Evolutionary conservation across 2,113 vertebrate species (phyloP).

Genomic region (Anoplopoma fimbria): DNA sequence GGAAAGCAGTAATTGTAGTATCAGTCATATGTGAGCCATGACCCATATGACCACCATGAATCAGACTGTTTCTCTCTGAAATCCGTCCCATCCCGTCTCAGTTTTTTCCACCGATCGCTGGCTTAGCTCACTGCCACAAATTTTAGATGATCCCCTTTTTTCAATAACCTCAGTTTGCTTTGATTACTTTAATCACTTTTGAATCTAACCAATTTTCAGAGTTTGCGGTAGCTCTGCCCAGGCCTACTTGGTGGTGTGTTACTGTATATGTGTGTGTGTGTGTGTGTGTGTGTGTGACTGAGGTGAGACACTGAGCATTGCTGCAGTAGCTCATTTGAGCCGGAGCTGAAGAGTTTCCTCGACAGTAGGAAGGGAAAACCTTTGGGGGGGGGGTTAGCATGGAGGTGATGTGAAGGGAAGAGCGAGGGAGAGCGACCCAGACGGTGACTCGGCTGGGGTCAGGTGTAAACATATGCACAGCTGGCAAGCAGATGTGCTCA

Average conservation of each 20-base stretch:
- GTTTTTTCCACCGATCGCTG: constrained; percentile 71
- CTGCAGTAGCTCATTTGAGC: constrained; percentile 40
- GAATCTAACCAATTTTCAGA: constrained; percentile 52
- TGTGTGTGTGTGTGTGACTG: constrained; percentile 17
- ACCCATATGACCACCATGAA: constrained; percentile 71
- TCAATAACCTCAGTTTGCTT: constrained; percentile 66
- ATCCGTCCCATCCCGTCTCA: constrained; percentile 29
- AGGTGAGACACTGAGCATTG: constrained; percentile 21
- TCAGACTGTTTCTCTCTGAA: constrained; percentile 52
- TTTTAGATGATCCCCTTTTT: constrained; percentile 33
- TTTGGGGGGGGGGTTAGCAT: neutral
- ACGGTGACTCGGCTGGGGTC: constrained; percentile 79
- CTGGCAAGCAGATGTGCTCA: constrained; percentile 82
- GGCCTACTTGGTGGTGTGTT: constrained; percentile 13
- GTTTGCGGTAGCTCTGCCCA: constrained; percentile 10
- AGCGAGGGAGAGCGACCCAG: constrained; percentile 66
- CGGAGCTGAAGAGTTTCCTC: constrained; percentile 72
- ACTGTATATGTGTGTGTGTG: neutral
- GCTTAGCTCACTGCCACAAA: constrained; percentile 30
- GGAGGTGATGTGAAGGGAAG: constrained; percentile 45
- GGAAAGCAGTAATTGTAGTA: constrained; percentile 62
- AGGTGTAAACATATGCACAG: constrained; percentile 89
- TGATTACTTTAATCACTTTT: constrained; percentile 65
- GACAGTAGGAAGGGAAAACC: constrained; percentile 75
- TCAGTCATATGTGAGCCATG: constrained; percentile 64